Evolutionary conservation across 2,888 invertebrate species (phyloP).

Genomic region (Hypselothyrea guttata): DNA sequence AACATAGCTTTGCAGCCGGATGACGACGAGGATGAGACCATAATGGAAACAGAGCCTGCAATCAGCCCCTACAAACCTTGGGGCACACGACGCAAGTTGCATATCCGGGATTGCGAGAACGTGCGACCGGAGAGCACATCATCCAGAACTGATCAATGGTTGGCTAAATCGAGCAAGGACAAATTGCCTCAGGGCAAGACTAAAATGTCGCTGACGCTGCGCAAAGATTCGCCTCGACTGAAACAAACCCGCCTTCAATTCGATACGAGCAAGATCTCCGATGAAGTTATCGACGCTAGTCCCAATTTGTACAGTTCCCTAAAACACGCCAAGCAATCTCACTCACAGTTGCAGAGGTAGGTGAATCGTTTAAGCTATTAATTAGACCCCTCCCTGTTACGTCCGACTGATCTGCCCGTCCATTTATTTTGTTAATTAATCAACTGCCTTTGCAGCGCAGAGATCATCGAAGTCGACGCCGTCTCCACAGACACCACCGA

Average conservation of each 20-base stretch:
- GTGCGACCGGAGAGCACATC: slow-evolving; percentile 26
- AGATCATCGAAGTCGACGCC: slow-evolving; percentile 40
- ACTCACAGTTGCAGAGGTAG: slow-evolving; percentile 67
- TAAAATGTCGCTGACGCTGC: slow-evolving; percentile 58
- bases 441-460: slow-evolving; percentile 70
- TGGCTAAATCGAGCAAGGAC: slow-evolving; percentile 45
- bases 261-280: slow-evolving; percentile 28
- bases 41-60: slow-evolving; percentile 65
- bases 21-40: slow-evolving; percentile 53
- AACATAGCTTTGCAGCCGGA: slow-evolving; percentile 73
- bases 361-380: no score
- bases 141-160: slow-evolving; percentile 29
- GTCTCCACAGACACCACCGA: slow-evolving; percentile 13
- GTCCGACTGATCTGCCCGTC: no score
- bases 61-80: slow-evolving; percentile 56
- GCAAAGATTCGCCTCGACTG: slow-evolving; percentile 46
- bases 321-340: slow-evolving; percentile 51
- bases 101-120: slow-evolving; percentile 53
- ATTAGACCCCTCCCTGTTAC: no score
- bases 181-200: slow-evolving; percentile 16
- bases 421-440: slow-evolving; percentile 32
- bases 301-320: slow-evolving; percentile 62
- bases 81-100: slow-evolving; percentile 26
- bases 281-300: slow-evolving; percentile 74
- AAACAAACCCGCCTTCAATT: slow-evolving; percentile 72